Base-by-base conservation (phyloP, 2,888 invertebrate genomes). In the Silvanus unidentatus region DNA sequence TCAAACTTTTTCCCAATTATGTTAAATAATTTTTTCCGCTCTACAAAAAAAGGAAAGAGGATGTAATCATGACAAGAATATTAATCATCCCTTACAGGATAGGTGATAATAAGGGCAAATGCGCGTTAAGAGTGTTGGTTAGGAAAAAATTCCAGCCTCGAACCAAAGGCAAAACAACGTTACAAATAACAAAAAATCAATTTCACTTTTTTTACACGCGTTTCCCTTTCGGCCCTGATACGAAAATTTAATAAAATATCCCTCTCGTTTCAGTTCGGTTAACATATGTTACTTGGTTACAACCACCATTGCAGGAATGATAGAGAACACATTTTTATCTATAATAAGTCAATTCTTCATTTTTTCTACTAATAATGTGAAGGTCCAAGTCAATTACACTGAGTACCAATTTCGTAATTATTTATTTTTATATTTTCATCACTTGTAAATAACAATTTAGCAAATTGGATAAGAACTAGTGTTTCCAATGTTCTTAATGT, bases 231-330 rank as follows among this genome's bases (percentile, higher is more conserved):
- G n/a, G 12, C 12, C 32, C 6, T 8, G n/a, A 32, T 22, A 22
- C 22, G 32, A 12, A 32, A 32, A 32, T 32, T 32, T 32, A 32
- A 32, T 32, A 32, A 11, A 32, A 32, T 12, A 32, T 8, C 32
- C 32, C 32, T 28, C 28, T n/a, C 32, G 12, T 32, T 11, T 32
- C 32, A 12, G 11, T 12, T 32, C 32, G 32, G 32, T 12, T 32
- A 32, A 32, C 44, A 45, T 36, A 40, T 45, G 44, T 45, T 45
- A 45, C 44, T 11, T 40, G 40, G 40, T 44, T 22, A 8, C 22
- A 5, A 22, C 8, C 22, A 22, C 3, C 22, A 8, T 22, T 22
- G 3, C 22, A 22, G 22, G 22, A 22, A 22, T n/a, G n/a, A n/a
- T n/a, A n/a, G 39, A 36, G 36, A 40, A 45, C 36, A 38, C 28